Evolutionary conservation across 2,113 vertebrate species (phyloP).

Genomic region (Cyanocitta stelleri): DNA sequence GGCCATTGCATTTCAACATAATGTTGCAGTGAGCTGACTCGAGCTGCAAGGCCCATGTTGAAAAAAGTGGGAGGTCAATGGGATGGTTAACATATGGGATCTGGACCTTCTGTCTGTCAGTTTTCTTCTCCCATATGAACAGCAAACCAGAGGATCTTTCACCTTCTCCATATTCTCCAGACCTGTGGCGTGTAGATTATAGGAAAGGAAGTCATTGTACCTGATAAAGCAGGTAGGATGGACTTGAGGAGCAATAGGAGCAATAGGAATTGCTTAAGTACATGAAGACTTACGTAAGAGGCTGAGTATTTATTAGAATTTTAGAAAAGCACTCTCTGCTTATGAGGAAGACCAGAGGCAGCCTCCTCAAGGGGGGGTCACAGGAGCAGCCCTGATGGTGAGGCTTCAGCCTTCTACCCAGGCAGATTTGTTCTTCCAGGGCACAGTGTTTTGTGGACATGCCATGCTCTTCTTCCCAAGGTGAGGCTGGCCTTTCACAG

Average conservation of each 20-base stretch:
- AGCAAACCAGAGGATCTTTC: background rate
- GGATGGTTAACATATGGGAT: background rate
- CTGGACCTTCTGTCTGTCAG: background rate
- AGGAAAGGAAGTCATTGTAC: background rate
- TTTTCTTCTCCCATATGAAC: background rate
- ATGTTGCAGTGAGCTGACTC: background rate
- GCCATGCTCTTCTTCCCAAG: background rate
- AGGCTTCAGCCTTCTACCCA: background rate
- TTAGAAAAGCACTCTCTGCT: background rate
- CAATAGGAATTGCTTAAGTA: background rate
- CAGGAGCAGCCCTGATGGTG: background rate
- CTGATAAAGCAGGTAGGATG: background rate
- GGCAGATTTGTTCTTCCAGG: background rate
- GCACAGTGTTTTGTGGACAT: background rate
- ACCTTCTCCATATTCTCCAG: background rate
- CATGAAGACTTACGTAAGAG: accelerated
- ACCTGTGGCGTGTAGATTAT: background rate
- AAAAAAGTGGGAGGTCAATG: background rate
- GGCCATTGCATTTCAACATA: background rate
- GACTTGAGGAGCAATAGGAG: background rate
- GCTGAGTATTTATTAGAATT: background rate
- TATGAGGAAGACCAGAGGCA: background rate
- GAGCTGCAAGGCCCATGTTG: background rate
- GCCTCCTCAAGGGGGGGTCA: background rate
- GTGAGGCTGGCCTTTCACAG: background rate